Percentiles rank a stretch among this genome's conserved stretches.
phyloP scores from a whole-genome alignment of 2,113 vertebrate species.

The Dipodomys ordii region DNA sequence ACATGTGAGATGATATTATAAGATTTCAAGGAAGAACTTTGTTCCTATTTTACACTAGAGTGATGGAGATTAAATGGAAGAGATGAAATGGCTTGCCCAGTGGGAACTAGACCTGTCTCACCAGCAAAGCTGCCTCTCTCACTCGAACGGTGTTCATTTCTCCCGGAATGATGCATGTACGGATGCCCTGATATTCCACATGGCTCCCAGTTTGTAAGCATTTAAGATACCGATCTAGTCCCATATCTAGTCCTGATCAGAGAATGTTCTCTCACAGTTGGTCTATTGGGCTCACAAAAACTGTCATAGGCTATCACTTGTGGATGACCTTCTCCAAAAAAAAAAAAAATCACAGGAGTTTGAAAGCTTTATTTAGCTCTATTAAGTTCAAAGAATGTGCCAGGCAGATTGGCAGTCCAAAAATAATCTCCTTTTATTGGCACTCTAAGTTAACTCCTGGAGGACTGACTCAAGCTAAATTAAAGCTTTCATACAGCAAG shows the following conservation, averaged over 20 bases:
- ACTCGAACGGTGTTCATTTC: not conserved
- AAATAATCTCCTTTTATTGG: constrained; percentile 62
- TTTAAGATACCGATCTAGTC: not conserved
- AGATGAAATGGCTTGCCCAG: not conserved
- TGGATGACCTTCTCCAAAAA: constrained; percentile 56
- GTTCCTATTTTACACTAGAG: not conserved
- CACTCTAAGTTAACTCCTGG: constrained; percentile 27
- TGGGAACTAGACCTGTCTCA: not conserved
- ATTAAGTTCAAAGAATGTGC: constrained; percentile 64
- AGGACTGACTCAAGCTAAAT: constrained; percentile 65
- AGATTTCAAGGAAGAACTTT: not conserved
- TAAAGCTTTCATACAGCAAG: constrained; percentile 64
- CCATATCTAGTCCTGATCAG: not conserved
- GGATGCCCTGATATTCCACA: not conserved
- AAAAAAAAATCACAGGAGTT: constrained; percentile 38
- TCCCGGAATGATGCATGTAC: not conserved
- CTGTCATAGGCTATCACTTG: not conserved
- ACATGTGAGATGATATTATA: not conserved
- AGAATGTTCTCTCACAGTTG: not conserved
- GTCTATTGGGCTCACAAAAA: not conserved
- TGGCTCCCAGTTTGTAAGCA: not conserved
- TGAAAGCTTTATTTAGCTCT: constrained; percentile 61
- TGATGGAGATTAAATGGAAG: not conserved
- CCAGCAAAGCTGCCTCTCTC: not conserved
- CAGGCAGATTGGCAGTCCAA: constrained; percentile 64